Conservation (phyloP, 2,888 invertebrate genomes). For the Phytoseiulus persimilis region DNA sequence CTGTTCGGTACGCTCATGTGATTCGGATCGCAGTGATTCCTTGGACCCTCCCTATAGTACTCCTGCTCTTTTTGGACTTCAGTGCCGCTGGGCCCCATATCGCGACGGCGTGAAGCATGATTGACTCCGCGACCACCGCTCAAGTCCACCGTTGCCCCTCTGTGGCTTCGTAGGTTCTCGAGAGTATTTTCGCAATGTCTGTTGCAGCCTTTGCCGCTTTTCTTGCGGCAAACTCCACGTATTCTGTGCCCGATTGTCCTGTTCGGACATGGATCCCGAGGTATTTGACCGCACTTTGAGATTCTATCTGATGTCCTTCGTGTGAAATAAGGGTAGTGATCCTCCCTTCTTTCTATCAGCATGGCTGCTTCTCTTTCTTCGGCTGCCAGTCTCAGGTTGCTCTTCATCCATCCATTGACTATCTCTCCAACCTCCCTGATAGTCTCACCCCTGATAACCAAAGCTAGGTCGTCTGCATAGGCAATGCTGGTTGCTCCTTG, state of each 20-base stretch:
- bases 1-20: background rate
- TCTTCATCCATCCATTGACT: background rate
- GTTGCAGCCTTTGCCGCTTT: background rate
- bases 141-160: background rate
- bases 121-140: background rate
- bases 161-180: background rate
- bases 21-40: background rate
- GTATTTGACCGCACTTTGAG: background rate
- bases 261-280: background rate
- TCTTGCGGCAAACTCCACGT: background rate
- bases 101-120: background rate
- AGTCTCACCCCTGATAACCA: background rate
- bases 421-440: background rate
- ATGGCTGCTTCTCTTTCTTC: background rate
- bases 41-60: background rate
- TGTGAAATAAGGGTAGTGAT: background rate
- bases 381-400: background rate
- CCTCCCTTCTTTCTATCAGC: background rate
- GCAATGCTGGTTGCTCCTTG: background rate
- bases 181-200: background rate
- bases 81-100: background rate
- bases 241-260: background rate
- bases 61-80: background rate
- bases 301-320: background rate
- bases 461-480: constrained; percentile 11